phyloP scores from a whole-genome alignment of 2,113 vertebrate species.

The Mus musculus region GRCm39 chr6:53244501-53245000 shows the following conservation, averaged over 20 bases:
- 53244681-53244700: conserved; percentile 82
- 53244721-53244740: conserved; percentile 53
- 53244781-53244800: conserved; percentile 79
- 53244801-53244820: conserved; percentile 82
- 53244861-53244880: conserved; percentile 80
- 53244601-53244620: conserved; percentile 77
- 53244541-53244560: conserved; percentile 83
- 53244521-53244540: conserved; percentile 80
- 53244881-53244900: conserved; percentile 70
- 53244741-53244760: conserved; percentile 72
- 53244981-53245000: conserved; percentile 52
- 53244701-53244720: conserved; percentile 70
- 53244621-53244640: conserved; percentile 78
- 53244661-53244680: conserved; percentile 72
- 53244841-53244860: conserved; percentile 73
- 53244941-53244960: conserved; percentile 34
- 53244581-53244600: conserved; percentile 76
- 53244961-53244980: conserved; percentile 38
- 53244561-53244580: conserved; percentile 79
- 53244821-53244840: conserved; percentile 82
- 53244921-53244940: conserved; percentile 54
- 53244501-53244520: conserved; percentile 79
- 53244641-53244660: conserved; percentile 65
- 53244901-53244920: conserved; percentile 64
- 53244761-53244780: conserved; percentile 78